Base-by-base conservation (phyloP, 92 coral and sea anemone genomes). In the Palythoa heliodiscus region DNA sequence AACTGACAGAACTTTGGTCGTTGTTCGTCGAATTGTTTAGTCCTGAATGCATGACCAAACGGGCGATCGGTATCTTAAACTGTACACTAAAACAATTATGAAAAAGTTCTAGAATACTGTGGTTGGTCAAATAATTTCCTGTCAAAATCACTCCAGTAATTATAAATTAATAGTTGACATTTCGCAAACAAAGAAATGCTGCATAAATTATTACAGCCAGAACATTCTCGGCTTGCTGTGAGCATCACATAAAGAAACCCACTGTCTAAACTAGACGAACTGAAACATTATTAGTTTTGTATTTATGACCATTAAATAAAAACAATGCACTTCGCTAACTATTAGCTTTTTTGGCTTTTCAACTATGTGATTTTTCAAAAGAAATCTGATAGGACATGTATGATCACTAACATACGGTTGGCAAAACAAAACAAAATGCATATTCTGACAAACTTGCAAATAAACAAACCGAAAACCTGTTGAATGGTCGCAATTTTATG, bases 71-170 rank as follows among this genome's bases (percentile, higher is more conserved):
- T 64, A 7, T 14, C 53, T 76, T 76, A 50, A 75, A n/a, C 58
- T 73, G 19, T 40, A 4, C 47, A 48, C 50, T 75, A 40, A 23
- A 63, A 48, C 84, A 80, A 80, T 78, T 37, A 60, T 48, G 23
- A 61, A 3, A 80, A 66, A 80, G 58, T 80, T 80, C 84, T 70
- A 80, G 84, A 80, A 80, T 39, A 64, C 20, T 15, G 35, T 50
- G 74, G 43, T 66, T 80, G 66, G 73, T 68, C 13, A 9, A 66
- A 50, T 63, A 80, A 80, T 67, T 80, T 80, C 84, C 84, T 80
- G 83, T 24, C 73, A 67, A 7, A 64, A 8, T 80, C 60, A 66
- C 66, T 64, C 47, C 72, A 68, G 73, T 80, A 80, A 80, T 80
- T 64, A 68, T 80, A 67, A 68, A 80, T 67, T 80, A 70, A 80